Base-by-base conservation (phyloP, 1,140 invertebrate genomes). In the Chionoecetes opilio region DNA sequence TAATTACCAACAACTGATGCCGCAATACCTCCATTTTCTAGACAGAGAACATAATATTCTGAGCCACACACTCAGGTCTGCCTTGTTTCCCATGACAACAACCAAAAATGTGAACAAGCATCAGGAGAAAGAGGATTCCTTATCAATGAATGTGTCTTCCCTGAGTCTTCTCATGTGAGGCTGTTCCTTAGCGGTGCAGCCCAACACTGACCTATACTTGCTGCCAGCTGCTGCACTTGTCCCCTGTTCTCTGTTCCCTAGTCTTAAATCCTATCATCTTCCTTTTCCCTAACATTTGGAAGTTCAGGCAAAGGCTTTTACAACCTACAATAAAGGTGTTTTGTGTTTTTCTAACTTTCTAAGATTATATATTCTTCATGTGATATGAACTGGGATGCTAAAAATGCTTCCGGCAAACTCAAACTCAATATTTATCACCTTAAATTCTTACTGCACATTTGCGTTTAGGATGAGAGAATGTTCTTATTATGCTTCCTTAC, bases 41-140 rank as follows among this genome's bases (percentile, higher is more conserved):
- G 63, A n/a, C 21, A 75, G n/a, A 21, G 63, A 75, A 75, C 6
- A 26, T 1, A 53, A 53, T 53, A 75, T 21, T 75, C n/a, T 75
- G 63, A 75, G n/a, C 6, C 8, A n/a, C n/a, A 75, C n/a, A n/a
- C 63, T 21, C 21, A 75, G n/a, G 9, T n/a, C 11, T 75, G 63
- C 6, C 26, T 26, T 75, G 63, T n/a, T n/a, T 21, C n/a, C 63
- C 63, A 75, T 75, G 63, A 75, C 63, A 6, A 75, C 63, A 5
- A 75, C n/a, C 5, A 75, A n/a, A 75, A 17, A 75, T n/a, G 21
- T 75, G 63, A 75, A 75, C 21, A 75, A 75, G 63, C 26, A n/a
- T 75, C 63, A 75, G 63, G n/a, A 75, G 63, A 75, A 75, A 75
- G 63, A 75, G 6, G n/a, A 75, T n/a, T 75, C 63, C n/a, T 53